These are phyloP conservation scores for Lanius collurio DNA, from an alignment of 2,113 vertebrate genomes.

Conservation along the genomic window DNA sequence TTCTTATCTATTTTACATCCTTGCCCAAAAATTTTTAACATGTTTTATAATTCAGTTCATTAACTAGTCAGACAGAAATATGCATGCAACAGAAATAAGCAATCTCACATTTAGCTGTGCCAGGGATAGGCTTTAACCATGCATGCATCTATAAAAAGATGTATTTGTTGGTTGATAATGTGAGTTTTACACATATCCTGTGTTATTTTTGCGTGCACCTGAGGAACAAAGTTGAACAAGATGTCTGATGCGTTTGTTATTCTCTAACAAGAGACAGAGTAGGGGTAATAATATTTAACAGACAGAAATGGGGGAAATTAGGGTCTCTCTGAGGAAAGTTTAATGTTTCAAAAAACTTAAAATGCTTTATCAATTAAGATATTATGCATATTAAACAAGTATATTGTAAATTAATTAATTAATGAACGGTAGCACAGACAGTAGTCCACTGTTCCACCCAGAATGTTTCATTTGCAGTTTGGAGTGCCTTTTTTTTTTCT, in stretches of 20 bases:
- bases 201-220: neutral
- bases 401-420: neutral
- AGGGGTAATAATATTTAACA: neutral
- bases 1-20: neutral
- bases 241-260: neutral
- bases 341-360: neutral
- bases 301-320: neutral
- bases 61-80: neutral
- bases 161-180: neutral
- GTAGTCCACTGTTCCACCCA: neutral
- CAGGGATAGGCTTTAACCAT: neutral
- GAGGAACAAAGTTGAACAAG: neutral
- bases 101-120: neutral
- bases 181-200: neutral
- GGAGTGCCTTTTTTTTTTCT: neutral
- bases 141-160: neutral
- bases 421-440: neutral
- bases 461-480: neutral
- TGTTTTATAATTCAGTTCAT: neutral
- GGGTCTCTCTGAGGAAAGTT: neutral
- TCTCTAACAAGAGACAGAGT: neutral
- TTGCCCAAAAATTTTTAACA: rapidly evolving
- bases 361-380: neutral
- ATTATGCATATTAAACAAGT: neutral
- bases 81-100: neutral